Evolutionary conservation across 2,888 invertebrate species (phyloP).

Genomic region (Carcina quercana): DNA sequence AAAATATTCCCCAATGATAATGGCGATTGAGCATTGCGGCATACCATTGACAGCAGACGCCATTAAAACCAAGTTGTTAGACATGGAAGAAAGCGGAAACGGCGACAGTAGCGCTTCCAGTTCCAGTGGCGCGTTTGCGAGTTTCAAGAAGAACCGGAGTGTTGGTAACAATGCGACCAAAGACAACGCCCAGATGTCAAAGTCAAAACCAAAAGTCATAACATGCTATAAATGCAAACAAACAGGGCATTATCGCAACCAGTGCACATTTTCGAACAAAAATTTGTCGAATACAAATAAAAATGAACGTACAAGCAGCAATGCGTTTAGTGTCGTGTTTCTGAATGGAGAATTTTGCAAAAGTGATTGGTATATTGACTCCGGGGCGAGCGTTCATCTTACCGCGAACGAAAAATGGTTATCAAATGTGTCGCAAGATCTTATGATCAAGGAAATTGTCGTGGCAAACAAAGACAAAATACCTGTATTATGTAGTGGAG

Average conservation of each 20-base stretch:
- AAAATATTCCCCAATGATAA: constrained; percentile 18
- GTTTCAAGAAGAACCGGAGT: background rate
- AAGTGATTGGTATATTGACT: constrained; percentile 15
- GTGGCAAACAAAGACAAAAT: constrained; percentile 14
- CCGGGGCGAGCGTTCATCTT: constrained; percentile 13
- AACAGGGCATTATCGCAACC: constrained; percentile 11
- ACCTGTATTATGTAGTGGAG: constrained; percentile 12
- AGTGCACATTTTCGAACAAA: constrained; percentile 5
- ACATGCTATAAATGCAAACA: constrained; percentile 14
- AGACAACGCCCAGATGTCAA: too few relatives aligned
- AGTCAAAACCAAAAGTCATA: background rate
- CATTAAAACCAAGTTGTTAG: too few relatives aligned
- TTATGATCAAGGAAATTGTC: constrained; percentile 12
- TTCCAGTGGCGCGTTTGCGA: background rate
- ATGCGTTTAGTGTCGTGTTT: constrained; percentile 15
- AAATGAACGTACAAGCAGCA: constrained; percentile 1
- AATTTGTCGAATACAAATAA: background rate
- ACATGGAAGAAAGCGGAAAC: constrained; percentile 6
- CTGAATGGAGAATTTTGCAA: constrained; percentile 11
- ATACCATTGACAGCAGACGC: constrained; percentile 7
- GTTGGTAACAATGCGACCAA: background rate
- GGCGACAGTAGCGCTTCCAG: background rate
- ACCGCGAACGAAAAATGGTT: constrained; percentile 9
- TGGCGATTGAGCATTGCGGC: constrained; percentile 18
- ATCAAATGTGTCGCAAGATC: constrained; percentile 1